These are phyloP conservation scores for Triplophysa rosa DNA, from an alignment of 2,113 vertebrate genomes.

Conservation along the genomic window DNA sequence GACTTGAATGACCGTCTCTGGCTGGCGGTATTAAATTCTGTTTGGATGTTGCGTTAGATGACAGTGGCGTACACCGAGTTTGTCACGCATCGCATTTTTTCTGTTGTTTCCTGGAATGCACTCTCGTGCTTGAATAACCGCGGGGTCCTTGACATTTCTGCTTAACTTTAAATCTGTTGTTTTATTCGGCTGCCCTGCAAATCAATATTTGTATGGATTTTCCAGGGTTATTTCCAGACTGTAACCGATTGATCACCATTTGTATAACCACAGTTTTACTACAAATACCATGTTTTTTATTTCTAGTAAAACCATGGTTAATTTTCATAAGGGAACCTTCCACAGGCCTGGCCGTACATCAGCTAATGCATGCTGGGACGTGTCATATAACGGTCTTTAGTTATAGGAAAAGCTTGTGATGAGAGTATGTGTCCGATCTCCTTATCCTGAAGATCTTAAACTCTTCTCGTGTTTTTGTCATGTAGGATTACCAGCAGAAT, in stretches of 20 bases:
- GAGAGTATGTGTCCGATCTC: slow-evolving; percentile 18
- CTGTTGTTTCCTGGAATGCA: background rate
- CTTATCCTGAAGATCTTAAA: background rate
- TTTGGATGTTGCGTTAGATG: background rate
- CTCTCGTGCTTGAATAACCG: background rate
- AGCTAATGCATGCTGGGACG: background rate
- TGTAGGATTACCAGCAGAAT: slow-evolving; percentile 2
- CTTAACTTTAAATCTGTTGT: background rate
- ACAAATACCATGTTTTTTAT: background rate
- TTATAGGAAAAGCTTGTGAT: slow-evolving; percentile 7
- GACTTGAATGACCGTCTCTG: background rate
- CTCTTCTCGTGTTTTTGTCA: slow-evolving; percentile 1
- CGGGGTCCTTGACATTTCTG: background rate
- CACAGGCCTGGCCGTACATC: background rate
- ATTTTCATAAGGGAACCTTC: slow-evolving; percentile 1
- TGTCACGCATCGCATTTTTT: background rate
- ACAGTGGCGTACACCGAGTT: background rate
- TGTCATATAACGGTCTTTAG: background rate
- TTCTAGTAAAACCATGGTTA: too few relatives aligned
- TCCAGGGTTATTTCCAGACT: background rate
- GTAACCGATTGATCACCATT: background rate
- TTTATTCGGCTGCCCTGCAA: background rate
- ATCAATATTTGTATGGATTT: slow-evolving; percentile 5
- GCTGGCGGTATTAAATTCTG: background rate
- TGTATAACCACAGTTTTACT: background rate